Conservation (phyloP, 2,113 vertebrate species). For the Oreamnos americanus region DNA sequence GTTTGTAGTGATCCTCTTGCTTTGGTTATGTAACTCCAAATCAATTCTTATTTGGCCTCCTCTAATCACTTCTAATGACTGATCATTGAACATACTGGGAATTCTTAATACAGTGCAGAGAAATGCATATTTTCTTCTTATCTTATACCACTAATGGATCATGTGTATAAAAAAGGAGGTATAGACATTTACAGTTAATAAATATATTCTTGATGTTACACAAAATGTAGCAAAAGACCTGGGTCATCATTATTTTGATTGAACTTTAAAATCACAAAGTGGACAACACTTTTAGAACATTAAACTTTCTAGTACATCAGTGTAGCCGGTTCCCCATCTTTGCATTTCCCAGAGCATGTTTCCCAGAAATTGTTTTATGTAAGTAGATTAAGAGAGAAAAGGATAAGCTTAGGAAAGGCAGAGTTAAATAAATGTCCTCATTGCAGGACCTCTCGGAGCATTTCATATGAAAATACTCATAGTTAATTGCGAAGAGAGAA, state of each 20-base stretch:
- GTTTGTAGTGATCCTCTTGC: neutral
- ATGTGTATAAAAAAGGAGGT: neutral
- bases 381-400: neutral
- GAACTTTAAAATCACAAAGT: neutral
- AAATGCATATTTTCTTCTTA: neutral
- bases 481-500: neutral
- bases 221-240: neutral
- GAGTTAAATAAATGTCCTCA: neutral
- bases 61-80: neutral
- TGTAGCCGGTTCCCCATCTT: neutral
- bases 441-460: neutral
- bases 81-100: neutral
- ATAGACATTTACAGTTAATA: neutral
- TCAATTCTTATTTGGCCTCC: slow-evolving; percentile 33
- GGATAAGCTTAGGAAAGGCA: neutral
- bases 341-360: neutral
- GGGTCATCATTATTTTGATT: neutral
- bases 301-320: neutral
- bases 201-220: neutral
- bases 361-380: neutral
- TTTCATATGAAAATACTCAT: neutral
- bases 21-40: slow-evolving; percentile 34
- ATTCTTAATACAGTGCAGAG: neutral
- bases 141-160: neutral
- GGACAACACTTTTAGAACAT: neutral